Evolutionary conservation across 2,797 vertebrate genomes (phyloP), one percentile per base, ranked within the genome.

Genomic region (Discoglossus pictus): DNA sequence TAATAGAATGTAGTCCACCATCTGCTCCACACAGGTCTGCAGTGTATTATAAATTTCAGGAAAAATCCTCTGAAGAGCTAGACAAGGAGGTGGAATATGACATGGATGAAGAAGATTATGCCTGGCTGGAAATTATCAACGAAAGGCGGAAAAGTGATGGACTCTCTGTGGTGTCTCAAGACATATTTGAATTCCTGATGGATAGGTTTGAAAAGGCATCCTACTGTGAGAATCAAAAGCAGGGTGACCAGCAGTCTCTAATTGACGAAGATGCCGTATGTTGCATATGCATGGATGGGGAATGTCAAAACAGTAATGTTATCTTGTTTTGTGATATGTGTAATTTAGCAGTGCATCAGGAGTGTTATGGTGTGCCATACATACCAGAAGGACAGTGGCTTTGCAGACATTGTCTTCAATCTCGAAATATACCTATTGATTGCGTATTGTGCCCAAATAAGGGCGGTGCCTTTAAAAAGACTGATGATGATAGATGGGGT

Each of bases 301-400:
- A 99, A 81, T 94, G 93, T 79, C 93, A 96, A 83, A 92, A 98
- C 88, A 93, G 94, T 85, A 98, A 98, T 31, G 95, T 89, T 1
- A 98, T 99, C 73, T 91, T 99, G 20, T 98, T 97, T 78, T 98
- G 97, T 11, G 96, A 97, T 68, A 76, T 92, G 89, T 99, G 97
- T 87, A 96, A 96, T 47, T 84, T 98, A 76, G 94, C 95, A 0
- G 96, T 98, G 76, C 97, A 99, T 85, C 96, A 99, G 85, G 97
- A 98, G 82, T 99, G 96, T 75, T 99, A 99, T 7, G 97, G 97
- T 9, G 96, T 99, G 70, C 96, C 96, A 79, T 98, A 98, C 79
- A 93, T 98, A 78, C 96, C 97, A 0, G 96, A 98, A 84, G 96
- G 97, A 75, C 97, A 97, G 86, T 99, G 97, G 97, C 90, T 96